These are phyloP conservation scores for Myripristis jacobus DNA, from an alignment of 2,797 vertebrate species.

Conservation along the genomic window DNA sequence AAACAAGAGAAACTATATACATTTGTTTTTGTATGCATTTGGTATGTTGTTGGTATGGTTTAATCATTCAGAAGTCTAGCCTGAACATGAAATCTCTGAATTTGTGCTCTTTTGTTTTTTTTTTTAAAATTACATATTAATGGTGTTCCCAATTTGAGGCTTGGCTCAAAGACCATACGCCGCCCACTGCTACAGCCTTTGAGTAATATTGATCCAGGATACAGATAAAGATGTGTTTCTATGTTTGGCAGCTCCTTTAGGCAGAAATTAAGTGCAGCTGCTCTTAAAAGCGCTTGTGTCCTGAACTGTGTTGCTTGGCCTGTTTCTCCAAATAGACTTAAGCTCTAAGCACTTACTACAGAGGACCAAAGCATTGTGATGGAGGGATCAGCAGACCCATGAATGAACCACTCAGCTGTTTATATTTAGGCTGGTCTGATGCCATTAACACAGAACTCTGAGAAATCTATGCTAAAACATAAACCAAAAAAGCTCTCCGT, in stretches of 20 bases:
- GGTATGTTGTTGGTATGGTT: too few species aligned
- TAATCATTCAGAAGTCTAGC: too few species aligned
- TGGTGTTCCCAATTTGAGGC: too few species aligned
- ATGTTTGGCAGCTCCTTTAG: conserved; percentile 23
- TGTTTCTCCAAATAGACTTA: conserved; percentile 57
- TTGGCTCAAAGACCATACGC: too few species aligned
- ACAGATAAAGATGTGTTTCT: conserved; percentile 16
- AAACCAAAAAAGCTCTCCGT: conserved; percentile 4
- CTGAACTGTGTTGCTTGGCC: conserved; percentile 28
- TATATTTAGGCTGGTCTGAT: conserved; percentile 32
- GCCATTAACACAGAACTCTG: conserved; percentile 25
- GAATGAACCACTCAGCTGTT: conserved; percentile 43
- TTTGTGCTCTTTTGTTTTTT: too few species aligned
- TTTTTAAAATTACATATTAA: too few species aligned
- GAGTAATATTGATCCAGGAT: neutral
- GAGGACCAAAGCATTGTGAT: conserved; percentile 25
- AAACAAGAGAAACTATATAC: too few species aligned
- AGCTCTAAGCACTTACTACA: conserved; percentile 29
- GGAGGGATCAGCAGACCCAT: conserved; percentile 56
- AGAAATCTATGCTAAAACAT: conserved; percentile 13
- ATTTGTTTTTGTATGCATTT: too few species aligned
- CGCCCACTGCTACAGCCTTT: too few species aligned
- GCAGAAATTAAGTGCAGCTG: conserved; percentile 25
- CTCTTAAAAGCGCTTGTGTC: conserved; percentile 33
- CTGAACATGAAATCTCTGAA: too few species aligned